These are phyloP conservation scores for Nyctalus aviator DNA, from an alignment of 2,797 vertebrate species.

Conservation along the genomic window DNA sequence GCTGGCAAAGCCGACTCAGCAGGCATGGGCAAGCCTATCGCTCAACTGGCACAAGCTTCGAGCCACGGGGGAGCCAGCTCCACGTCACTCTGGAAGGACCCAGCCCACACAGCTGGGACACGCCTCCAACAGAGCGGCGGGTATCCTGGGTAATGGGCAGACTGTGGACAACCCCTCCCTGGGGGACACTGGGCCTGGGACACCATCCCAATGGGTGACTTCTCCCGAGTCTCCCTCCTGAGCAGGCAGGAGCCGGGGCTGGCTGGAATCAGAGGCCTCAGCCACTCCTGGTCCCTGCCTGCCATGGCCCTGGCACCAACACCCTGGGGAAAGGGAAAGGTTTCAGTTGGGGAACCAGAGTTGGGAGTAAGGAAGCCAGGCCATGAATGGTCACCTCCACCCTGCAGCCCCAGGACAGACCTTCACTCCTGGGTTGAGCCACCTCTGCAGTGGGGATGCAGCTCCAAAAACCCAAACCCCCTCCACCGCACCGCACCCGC, in stretches of 20 bases:
- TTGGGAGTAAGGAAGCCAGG: not conserved
- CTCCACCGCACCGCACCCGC: slow-evolving; percentile 67
- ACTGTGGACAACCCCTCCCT: not conserved
- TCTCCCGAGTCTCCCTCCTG: not conserved
- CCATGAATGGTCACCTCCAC: not conserved
- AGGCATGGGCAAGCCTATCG: not conserved
- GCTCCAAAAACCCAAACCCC: not conserved
- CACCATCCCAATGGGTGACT: not conserved
- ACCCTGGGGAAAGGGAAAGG: not conserved
- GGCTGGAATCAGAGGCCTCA: not conserved
- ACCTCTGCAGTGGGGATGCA: not conserved
- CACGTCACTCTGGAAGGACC: not conserved
- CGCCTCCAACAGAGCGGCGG: not conserved
- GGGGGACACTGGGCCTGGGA: not conserved
- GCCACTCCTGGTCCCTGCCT: not conserved
- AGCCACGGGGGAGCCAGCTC: not conserved
- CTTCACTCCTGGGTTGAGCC: not conserved
- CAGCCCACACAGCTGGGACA: not conserved
- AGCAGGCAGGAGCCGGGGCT: not conserved
- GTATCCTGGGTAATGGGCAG: not conserved
- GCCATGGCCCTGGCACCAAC: not conserved
- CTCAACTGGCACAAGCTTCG: no score
- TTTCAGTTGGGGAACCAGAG: not conserved
- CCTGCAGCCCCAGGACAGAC: not conserved
- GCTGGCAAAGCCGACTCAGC: not conserved